These are phyloP conservation scores for Cuculus canorus DNA, from an alignment of 2,797 vertebrate species.

Conservation along the genomic window DNA sequence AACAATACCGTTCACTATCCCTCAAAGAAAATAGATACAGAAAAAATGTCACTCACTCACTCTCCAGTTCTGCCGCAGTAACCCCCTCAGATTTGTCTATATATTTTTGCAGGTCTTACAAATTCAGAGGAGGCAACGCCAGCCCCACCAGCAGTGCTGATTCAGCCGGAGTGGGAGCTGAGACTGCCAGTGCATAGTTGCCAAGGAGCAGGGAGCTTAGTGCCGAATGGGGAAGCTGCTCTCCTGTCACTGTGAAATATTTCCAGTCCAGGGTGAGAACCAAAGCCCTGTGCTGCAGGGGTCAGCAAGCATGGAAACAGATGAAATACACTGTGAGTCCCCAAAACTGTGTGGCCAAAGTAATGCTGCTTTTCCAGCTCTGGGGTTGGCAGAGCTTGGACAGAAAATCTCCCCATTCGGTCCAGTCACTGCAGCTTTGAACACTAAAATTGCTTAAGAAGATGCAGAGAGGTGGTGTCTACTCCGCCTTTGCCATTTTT, in stretches of 20 bases:
- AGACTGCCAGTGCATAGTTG: background rate
- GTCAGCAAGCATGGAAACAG: background rate
- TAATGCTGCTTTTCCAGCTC: background rate
- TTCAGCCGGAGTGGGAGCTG: background rate
- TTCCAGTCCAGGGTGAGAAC: background rate
- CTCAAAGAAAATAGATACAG: background rate
- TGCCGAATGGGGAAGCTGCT: background rate
- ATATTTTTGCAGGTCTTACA: background rate
- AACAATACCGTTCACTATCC: background rate
- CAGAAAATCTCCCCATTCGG: background rate
- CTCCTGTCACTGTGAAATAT: conserved; percentile 6
- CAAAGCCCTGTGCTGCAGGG: background rate
- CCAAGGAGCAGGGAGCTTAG: conserved; percentile 5
- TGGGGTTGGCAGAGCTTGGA: background rate
- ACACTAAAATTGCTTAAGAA: background rate
- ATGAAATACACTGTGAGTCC: background rate
- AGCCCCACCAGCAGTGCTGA: background rate
- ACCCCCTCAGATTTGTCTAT: conserved; percentile 11
- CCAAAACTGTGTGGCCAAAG: background rate
- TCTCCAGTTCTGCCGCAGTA: background rate
- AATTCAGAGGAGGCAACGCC: background rate
- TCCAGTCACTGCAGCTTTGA: background rate
- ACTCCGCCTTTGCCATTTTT: background rate
- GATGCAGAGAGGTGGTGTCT: background rate
- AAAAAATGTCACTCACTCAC: background rate